These are phyloP conservation scores for Drosophila sproati DNA, from an alignment of 1,140 invertebrate genomes.

Conservation along the genomic window DNA sequence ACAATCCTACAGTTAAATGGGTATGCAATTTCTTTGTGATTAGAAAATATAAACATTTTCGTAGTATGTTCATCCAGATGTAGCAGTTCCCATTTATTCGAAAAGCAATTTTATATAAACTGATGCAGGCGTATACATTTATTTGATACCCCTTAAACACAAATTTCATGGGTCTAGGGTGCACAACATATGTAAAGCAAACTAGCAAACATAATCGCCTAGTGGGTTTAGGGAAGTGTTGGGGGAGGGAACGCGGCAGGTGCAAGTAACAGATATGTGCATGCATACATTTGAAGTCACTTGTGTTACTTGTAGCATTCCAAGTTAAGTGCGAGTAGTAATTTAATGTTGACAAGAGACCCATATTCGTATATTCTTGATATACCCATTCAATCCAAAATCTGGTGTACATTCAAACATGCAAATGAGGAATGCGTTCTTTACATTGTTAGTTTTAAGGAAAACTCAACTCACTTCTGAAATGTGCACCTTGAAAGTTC, in stretches of 20 bases:
- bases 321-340: background rate
- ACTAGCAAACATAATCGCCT: constrained; percentile 32
- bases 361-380: constrained; percentile 1
- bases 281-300: constrained; percentile 29
- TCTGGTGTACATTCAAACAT: too few species aligned
- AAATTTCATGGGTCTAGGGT: background rate
- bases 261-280: background rate
- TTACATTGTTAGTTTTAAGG: too few species aligned
- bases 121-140: too few species aligned
- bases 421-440: too few species aligned
- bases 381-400: background rate
- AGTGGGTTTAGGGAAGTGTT: background rate
- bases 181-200: constrained; percentile 22
- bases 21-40: too few species aligned
- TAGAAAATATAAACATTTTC: too few species aligned
- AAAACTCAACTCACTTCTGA: too few species aligned
- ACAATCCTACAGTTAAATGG: too few species aligned
- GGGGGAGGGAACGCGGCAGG: background rate
- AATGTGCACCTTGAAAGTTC: too few species aligned
- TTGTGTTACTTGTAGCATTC: background rate
- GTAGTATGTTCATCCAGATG: too few species aligned
- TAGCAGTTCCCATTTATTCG: too few species aligned
- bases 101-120: too few species aligned
- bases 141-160: background rate
- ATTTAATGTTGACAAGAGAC: constrained; percentile 15